These are phyloP conservation scores for Ictidomys tridecemlineatus DNA, from an alignment of 2,113 vertebrate species.

Conservation along the genomic window DNA sequence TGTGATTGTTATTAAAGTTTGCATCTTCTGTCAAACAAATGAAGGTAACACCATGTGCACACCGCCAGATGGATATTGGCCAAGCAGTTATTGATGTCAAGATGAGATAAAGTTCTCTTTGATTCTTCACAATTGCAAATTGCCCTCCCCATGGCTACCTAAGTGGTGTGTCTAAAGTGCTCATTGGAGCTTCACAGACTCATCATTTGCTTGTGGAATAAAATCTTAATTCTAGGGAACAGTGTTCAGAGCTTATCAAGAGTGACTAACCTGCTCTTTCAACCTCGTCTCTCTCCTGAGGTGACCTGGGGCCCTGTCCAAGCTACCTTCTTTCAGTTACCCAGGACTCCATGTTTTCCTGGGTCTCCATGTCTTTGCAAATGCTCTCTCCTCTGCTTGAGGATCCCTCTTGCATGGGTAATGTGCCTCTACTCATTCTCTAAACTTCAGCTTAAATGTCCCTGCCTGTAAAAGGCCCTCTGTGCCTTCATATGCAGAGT, in stretches of 20 bases:
- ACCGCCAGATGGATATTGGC: not conserved
- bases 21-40: slow-evolving; percentile 51
- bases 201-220: not conserved
- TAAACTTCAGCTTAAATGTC: not conserved
- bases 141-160: not conserved
- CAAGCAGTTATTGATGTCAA: not conserved
- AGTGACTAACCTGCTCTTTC: not conserved
- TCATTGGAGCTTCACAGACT: not conserved
- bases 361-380: not conserved
- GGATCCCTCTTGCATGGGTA: not conserved
- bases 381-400: not conserved
- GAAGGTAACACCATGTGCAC: not conserved
- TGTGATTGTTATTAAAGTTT: slow-evolving; percentile 5
- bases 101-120: slow-evolving; percentile 8
- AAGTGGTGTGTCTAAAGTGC: slow-evolving; percentile 23
- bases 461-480: not conserved
- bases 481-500: not conserved
- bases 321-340: not conserved
- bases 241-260: not conserved
- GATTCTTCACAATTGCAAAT: not conserved
- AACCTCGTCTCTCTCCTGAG: not conserved
- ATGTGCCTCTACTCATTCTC: not conserved
- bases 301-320: not conserved
- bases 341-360: not conserved
- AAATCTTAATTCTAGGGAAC: slow-evolving; percentile 27